phyloP scores from a whole-genome alignment of 2,113 vertebrate species.

The Bos javanicus region DNA sequence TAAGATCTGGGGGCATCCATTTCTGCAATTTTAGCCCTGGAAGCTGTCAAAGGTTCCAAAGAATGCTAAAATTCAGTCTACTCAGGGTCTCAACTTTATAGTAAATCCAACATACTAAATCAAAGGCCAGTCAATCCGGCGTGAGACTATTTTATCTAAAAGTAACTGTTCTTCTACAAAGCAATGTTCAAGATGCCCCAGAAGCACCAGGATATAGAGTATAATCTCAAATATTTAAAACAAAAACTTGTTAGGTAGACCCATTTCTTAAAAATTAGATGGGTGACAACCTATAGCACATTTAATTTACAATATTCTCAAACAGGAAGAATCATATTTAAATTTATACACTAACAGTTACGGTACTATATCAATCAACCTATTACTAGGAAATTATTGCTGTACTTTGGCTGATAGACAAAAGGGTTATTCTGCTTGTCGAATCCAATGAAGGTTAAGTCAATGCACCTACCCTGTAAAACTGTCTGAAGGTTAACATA shows the following conservation, averaged over 20 bases:
- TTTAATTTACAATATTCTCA: neutral
- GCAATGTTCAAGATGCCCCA: neutral
- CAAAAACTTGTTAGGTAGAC: neutral
- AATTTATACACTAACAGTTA: neutral
- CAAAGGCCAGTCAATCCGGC: conserved; percentile 7
- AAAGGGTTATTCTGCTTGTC: neutral
- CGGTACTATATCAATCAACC: neutral
- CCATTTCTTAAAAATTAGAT: neutral
- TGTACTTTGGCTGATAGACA: neutral
- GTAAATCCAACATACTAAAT: conserved; percentile 15
- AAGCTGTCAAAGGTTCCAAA: neutral
- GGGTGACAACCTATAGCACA: neutral
- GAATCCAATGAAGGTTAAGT: neutral
- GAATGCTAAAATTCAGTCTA: neutral
- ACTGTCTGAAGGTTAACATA: neutral
- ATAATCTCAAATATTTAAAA: conserved; percentile 23
- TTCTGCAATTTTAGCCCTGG: neutral
- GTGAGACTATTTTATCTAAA: neutral
- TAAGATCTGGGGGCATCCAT: neutral
- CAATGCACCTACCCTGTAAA: conserved; percentile 15
- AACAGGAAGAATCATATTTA: neutral
- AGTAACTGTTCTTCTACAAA: neutral
- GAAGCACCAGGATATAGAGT: neutral
- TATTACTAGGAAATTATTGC: neutral
- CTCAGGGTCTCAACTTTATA: neutral